phyloP scores from a whole-genome alignment of 2,113 vertebrate genomes.

The Macrotis lagotis region DNA sequence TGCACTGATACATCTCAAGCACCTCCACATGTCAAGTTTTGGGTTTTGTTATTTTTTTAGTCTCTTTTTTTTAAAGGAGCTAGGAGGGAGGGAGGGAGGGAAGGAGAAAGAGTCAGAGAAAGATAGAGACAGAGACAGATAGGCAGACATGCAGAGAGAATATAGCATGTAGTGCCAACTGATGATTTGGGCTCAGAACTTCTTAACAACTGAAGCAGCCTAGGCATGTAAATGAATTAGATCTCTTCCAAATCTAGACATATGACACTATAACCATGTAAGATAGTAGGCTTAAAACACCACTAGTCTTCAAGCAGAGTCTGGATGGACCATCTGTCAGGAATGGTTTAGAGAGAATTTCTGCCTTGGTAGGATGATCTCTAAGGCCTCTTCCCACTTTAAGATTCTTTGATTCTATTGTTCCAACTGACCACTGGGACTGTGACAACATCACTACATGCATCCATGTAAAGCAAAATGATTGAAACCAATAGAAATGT shows the following conservation, averaged over 20 bases:
- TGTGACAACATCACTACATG: neutral
- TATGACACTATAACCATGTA: neutral
- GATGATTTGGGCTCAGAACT: neutral
- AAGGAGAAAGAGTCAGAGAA: too few relatives aligned
- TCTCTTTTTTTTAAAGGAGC: neutral
- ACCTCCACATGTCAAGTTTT: neutral
- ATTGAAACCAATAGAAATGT: neutral
- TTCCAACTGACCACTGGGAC: neutral
- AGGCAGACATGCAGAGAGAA: neutral
- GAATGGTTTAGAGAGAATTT: neutral
- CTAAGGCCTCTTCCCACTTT: neutral
- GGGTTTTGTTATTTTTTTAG: neutral
- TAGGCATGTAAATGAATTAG: neutral
- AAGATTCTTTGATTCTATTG: neutral
- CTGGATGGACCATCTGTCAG: neutral
- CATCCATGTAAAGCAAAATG: neutral
- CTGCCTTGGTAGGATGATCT: neutral
- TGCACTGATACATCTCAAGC: slow-evolving; percentile 16
- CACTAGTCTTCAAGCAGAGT: neutral
- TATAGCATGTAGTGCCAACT: neutral
- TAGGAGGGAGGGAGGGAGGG: neutral
- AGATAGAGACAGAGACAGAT: neutral
- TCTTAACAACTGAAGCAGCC: neutral
- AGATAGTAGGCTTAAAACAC: neutral
- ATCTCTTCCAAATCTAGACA: neutral